These are phyloP conservation scores for Ascidia mentula DNA, from an alignment of 23 tunicate genomes.

Conservation along the genomic window DNA sequence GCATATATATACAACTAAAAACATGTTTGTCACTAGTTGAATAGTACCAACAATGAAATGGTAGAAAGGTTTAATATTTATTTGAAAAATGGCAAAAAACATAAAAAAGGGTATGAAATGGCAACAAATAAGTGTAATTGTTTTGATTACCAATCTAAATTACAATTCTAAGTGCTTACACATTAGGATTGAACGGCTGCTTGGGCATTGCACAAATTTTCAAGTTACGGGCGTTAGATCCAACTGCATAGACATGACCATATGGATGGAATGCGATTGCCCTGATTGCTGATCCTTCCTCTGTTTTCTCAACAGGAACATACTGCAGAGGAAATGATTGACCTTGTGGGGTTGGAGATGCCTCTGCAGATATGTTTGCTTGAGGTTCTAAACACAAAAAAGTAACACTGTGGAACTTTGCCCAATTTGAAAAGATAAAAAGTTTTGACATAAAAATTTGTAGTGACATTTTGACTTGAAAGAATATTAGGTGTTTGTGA, in stretches of 20 bases:
- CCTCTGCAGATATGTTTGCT: no score
- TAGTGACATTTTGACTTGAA: background rate
- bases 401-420: no score
- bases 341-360: background rate
- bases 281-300: conserved; percentile 56
- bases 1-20: no score
- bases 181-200: background rate
- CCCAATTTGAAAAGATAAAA: no score
- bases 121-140: no score
- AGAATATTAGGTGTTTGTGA: background rate
- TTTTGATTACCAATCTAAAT: background rate
- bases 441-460: no score
- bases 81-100: no score
- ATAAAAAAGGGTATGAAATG: no score
- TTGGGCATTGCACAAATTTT: conserved; percentile 60
- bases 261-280: conserved; percentile 71
- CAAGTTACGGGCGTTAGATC: conserved; percentile 54
- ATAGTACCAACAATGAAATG: no score
- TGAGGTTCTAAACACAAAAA: no score
- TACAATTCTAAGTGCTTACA: background rate
- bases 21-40: no score
- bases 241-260: conserved; percentile 64
- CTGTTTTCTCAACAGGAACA: conserved; percentile 47
- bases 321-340: background rate
- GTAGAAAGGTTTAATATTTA: no score